A percentile compares a stretch with the other conserved stretches of the same genome.
phyloP scores from a whole-genome alignment of 2,113 vertebrate species.

The Ia io region DNA sequence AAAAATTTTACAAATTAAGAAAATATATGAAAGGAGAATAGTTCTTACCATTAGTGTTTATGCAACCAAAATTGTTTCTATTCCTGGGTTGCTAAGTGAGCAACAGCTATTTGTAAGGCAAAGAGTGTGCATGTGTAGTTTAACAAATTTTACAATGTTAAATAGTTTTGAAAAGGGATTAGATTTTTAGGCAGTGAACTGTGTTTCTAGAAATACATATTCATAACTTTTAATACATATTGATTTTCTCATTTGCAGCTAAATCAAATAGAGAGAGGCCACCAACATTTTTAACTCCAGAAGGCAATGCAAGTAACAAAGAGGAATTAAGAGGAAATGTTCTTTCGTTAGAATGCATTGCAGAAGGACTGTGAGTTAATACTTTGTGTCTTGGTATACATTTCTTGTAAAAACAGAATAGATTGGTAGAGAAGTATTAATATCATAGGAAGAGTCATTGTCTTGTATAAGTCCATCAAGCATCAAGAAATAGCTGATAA shows the following conservation, averaged over 20 bases:
- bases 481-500: background rate
- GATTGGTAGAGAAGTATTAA: background rate
- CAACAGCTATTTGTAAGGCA: slow-evolving; percentile 11
- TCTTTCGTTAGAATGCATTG: slow-evolving; percentile 95
- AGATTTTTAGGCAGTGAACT: slow-evolving; percentile 49
- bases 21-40: background rate
- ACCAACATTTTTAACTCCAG: slow-evolving; percentile 91
- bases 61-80: background rate
- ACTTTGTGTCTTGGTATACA: background rate
- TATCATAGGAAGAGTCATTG: background rate
- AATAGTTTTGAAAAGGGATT: slow-evolving; percentile 37
- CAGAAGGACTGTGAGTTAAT: slow-evolving; percentile 94
- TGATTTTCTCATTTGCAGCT: slow-evolving; percentile 82
- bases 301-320: slow-evolving; percentile 88
- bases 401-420: background rate
- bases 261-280: slow-evolving; percentile 87
- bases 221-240: slow-evolving; percentile 31
- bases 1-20: background rate
- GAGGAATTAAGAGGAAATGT: slow-evolving; percentile 92
- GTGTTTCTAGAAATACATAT: slow-evolving; percentile 36
- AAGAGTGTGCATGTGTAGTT: background rate
- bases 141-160: slow-evolving; percentile 21
- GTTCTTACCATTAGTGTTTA: background rate
- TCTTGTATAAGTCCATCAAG: background rate
- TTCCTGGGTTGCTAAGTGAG: background rate